Conservation (phyloP, 2,113 vertebrate species). For the Motacilla tschutschensis region DNA sequence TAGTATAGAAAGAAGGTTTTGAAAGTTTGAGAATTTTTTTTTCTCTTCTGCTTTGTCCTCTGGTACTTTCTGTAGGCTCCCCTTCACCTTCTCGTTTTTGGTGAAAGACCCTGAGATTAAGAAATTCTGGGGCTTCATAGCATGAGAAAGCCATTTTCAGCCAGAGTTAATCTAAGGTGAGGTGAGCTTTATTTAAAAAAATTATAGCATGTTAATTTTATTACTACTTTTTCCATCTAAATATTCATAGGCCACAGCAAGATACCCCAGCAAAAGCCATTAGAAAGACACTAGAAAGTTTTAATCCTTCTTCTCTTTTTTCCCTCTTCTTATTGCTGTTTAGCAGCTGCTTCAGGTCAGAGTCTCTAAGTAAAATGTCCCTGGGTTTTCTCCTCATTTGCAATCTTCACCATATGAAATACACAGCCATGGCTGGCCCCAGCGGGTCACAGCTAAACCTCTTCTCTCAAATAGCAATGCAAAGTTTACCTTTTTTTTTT, state of each 20-base stretch:
- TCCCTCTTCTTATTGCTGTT: background rate
- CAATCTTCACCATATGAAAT: background rate
- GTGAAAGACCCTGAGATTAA: background rate
- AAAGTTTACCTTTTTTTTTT: background rate
- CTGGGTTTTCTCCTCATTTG: background rate
- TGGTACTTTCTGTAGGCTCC: background rate
- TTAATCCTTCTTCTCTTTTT: background rate
- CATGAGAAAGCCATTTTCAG: background rate
- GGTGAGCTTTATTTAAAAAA: background rate
- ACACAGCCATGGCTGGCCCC: background rate
- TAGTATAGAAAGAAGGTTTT: background rate
- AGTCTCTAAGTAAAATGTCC: background rate
- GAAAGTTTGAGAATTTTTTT: background rate
- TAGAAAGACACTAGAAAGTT: background rate
- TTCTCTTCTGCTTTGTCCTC: background rate
- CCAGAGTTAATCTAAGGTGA: background rate
- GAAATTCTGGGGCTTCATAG: background rate
- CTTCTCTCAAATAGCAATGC: background rate
- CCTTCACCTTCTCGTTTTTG: background rate
- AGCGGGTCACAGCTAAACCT: background rate
- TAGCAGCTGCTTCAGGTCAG: background rate
- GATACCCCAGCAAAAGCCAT: background rate
- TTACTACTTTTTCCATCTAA: background rate
- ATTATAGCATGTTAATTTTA: background rate
- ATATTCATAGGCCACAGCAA: background rate